Evolutionary conservation across 2,888 invertebrate species (phyloP), one percentile per base, ranked within the genome.

Genomic region (Dicroscelio sp.): DNA sequence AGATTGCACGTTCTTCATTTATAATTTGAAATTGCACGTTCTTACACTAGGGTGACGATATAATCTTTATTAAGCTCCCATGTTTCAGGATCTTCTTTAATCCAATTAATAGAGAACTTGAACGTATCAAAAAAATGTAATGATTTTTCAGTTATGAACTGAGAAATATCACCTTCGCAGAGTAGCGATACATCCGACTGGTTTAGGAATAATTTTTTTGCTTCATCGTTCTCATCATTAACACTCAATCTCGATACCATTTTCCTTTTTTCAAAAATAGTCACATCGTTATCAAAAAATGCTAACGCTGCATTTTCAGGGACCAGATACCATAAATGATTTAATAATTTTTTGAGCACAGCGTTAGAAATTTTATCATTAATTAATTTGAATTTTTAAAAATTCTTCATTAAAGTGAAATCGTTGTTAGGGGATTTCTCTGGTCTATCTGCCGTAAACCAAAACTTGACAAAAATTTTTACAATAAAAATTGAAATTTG

Each of bases 301-400:
- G 85, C 75, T 67, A 85, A 30, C 31, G 52, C 52, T 25, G 55
- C 30, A 67, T 67, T 55, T 55, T 76, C 76, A 1, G 76, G 67
- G 25, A 52, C 76, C 30, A 65, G 27, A 43, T 85, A 85, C 85
- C 85, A 85, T 12, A 85, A 55, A 33, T 85, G 85, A 73, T 85
- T 76, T 17, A 17, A 5, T 43, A 76, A 10, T 85, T 85, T 84
- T 52, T n/a, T 30, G 0, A 85, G 31, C 0, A 55, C 48, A 12
- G 52, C 85, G 10, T 55, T 20, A 25, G 75, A 85, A 52, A 85
- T 63, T 52, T 33, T 76, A 4, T 73, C 31, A 31, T 73, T 52
- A n/a, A 69, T 69, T 14, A 23, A 69, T 27, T 69, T 38, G 43
- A 25, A 69, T 8, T 38, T 25, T 23, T 69, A 17, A 12, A 23